Base-by-base conservation (phyloP, 2,797 vertebrate species). In the Tarsius wallacei region DNA sequence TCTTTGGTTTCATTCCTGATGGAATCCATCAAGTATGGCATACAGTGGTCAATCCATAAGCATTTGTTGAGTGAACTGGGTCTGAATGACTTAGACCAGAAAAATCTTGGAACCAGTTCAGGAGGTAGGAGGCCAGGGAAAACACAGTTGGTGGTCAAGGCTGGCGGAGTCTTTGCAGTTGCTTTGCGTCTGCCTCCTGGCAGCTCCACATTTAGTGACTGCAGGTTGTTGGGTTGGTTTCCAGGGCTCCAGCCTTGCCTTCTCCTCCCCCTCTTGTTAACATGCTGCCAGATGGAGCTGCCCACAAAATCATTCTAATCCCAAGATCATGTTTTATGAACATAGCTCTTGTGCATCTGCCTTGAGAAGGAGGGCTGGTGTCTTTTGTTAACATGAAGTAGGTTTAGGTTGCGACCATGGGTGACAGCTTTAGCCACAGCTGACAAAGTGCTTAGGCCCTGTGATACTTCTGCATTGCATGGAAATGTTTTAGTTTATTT, bases 71-170 rank as follows among this genome's bases (percentile, higher is more conserved):
- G n/a, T 77, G 78, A 88, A n/a, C 19, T 55, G 66, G 28, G 21
- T 89, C 78, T 89, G 36, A 83, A 73, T 55, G 15, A 47, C 28
- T 66, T 24, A 68, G 84, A 49, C 68, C n/a, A 36, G 91, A 66
- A 88, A 42, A 64, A 36, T 71, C 64, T 89, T 51, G 51, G 53
- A 82, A 53, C 10, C 68, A 49, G 12, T 49, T 36, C 53, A 83
- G 73, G 42, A 84, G 24, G 26, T 21, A 63, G 55, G 64, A 76
- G n/a, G 31, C 49, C 59, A n/a, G 31, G 88, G 84, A 84, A 28
- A 53, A 53, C 24, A 36, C 1, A 24, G 15, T 21, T 36, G 22
- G 47, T 8, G 22, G 55, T 71, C 87, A 59, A 53, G 9, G n/a
- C 63, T 31, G 57, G 73, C 42, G 55, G 70, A 47, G 9, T 53